These are phyloP conservation scores for Dione vanillae DNA, from an alignment of 2,888 invertebrate species.

Conservation along the genomic window DNA sequence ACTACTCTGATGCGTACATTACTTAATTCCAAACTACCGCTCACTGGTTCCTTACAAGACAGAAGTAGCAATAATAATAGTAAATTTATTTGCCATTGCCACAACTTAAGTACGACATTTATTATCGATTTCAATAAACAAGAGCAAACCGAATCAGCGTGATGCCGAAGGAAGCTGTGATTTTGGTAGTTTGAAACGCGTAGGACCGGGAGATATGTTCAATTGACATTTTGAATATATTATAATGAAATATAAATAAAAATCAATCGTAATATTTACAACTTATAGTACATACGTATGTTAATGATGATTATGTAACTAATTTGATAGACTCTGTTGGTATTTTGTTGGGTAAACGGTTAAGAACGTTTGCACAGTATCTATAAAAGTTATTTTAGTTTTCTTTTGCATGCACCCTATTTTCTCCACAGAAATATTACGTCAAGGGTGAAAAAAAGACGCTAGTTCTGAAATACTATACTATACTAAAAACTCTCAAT, in stretches of 20 bases:
- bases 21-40: slow-evolving; percentile 40
- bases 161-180: slow-evolving; percentile 42
- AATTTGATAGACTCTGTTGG: slow-evolving; percentile 24
- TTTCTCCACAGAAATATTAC: too few species aligned
- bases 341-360: neutral
- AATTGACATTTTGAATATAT: slow-evolving; percentile 38
- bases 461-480: too few species aligned
- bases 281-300: slow-evolving; percentile 21
- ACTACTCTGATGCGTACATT: slow-evolving; percentile 24
- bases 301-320: slow-evolving; percentile 21
- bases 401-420: too few species aligned
- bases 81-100: slow-evolving; percentile 40
- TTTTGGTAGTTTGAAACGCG: slow-evolving; percentile 43
- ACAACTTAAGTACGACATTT: slow-evolving; percentile 44
- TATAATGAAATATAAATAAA: slow-evolving; percentile 38
- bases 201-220: slow-evolving; percentile 28
- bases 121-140: slow-evolving; percentile 45
- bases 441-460: too few species aligned
- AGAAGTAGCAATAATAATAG: slow-evolving; percentile 41
- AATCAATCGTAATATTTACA: slow-evolving; percentile 8
- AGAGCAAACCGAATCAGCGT: slow-evolving; percentile 44
- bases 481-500: neutral
- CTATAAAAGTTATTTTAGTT: too few species aligned
- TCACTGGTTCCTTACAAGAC: slow-evolving; percentile 21
- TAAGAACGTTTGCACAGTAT: neutral